A percentile compares a stretch with the other conserved stretches of the same genome.
phyloP scores from a whole-genome alignment of 2,113 vertebrate genomes.

The Pelobates fuscus region DNA sequence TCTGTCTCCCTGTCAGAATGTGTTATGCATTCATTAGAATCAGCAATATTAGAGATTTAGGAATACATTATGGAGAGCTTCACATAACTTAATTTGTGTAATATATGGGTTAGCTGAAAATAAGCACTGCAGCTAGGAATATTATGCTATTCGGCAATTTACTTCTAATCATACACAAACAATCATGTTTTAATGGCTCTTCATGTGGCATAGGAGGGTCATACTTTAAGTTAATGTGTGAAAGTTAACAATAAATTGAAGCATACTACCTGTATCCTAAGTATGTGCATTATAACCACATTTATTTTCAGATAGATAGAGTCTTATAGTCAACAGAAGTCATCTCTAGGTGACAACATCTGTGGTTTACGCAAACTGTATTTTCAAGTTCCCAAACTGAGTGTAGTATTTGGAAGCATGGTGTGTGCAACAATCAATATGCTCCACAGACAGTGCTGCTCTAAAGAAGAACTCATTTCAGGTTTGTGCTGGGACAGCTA shows the following conservation, averaged over 20 bases:
- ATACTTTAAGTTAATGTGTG: background rate
- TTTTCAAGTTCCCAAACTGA: no score
- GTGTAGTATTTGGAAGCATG: no score
- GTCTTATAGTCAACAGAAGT: no score
- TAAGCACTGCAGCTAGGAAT: background rate
- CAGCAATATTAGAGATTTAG: conserved; percentile 7
- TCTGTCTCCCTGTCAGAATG: background rate
- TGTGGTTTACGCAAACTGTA: no score
- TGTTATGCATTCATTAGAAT: conserved; percentile 3
- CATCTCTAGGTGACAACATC: no score
- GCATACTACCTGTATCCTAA: background rate
- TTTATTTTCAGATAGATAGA: no score
- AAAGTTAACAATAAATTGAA: background rate
- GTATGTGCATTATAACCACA: no score
- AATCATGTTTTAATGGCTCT: background rate
- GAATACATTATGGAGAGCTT: background rate
- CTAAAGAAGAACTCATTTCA: no score
- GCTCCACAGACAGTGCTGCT: no score
- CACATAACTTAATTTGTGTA: background rate
- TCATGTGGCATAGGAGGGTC: background rate
- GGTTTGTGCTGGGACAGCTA: no score
- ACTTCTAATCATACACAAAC: background rate
- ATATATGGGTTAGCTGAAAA: conserved; percentile 2
- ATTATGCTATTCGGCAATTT: background rate
- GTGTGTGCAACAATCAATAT: no score